A percentile compares a stretch with the other conserved stretches of the same genome.
phyloP scores from a whole-genome alignment of 2,797 vertebrate species.

The Myotis vivesi region DNA sequence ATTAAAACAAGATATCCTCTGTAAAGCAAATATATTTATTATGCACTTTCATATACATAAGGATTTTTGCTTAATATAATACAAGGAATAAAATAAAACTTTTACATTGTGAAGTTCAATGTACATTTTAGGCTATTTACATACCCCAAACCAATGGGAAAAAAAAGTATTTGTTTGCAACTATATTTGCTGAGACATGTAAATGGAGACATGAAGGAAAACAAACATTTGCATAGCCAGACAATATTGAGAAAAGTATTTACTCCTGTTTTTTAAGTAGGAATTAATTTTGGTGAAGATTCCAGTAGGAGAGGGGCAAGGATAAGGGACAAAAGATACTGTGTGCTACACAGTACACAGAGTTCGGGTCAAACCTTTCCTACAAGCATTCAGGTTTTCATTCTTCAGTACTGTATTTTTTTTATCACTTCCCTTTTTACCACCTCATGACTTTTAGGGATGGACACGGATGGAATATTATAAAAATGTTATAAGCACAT shows the following conservation, averaged over 20 bases:
- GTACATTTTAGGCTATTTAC: conserved; percentile 98
- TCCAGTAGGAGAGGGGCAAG: conserved; percentile 20
- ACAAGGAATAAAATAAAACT: conserved; percentile 96
- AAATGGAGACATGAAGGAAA: conserved; percentile 80
- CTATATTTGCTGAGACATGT: conserved; percentile 80
- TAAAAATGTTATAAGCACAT: neutral
- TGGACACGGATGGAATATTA: conserved; percentile 18
- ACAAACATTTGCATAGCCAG: conserved; percentile 87
- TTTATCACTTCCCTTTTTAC: neutral
- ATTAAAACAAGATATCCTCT: conserved; percentile 85
- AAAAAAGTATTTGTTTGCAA: conserved; percentile 83
- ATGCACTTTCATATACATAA: conserved; percentile 99
- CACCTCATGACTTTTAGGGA: conserved; percentile 19
- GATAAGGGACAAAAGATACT: conserved; percentile 76
- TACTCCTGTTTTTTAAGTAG: conserved; percentile 71
- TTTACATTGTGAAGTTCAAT: conserved; percentile 95
- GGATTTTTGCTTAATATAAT: conserved; percentile 95
- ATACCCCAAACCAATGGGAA: conserved; percentile 86
- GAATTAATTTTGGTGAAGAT: conserved; percentile 72
- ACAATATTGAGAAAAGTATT: conserved; percentile 79
- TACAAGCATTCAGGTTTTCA: neutral
- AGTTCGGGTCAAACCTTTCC: conserved; percentile 46
- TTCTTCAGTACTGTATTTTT: conserved; percentile 25
- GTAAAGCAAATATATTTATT: conserved; percentile 99
- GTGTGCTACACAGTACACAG: conserved; percentile 33